Conservation (phyloP, 2,888 invertebrate genomes). For the Melipona beecheii region DNA sequence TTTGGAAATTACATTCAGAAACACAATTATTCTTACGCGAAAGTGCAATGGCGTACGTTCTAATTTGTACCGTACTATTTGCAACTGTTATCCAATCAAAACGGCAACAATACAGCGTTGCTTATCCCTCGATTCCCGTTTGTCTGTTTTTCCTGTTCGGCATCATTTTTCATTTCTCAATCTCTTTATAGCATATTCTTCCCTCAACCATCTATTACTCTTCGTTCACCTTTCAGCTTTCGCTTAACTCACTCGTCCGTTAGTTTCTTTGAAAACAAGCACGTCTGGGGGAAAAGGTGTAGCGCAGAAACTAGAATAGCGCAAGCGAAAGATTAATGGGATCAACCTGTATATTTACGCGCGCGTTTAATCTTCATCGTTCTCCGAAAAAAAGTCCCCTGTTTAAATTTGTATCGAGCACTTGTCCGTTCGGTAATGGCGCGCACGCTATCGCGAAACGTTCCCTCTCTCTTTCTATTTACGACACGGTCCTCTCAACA, state of each 20-base stretch:
- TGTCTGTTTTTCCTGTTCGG: conserved; percentile 34
- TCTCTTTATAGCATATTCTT: conserved; percentile 64
- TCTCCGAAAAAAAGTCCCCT: conserved; percentile 8
- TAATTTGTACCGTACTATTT: not conserved
- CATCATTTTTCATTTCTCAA: conserved; percentile 62
- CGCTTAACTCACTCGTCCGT: conserved; percentile 57
- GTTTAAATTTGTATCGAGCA: conserved; percentile 19
- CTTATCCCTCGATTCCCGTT: conserved; percentile 38
- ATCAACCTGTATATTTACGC: conserved; percentile 46
- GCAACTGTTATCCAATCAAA: conserved; percentile 2
- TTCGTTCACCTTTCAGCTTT: conserved; percentile 63
- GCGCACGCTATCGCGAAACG: not conserved
- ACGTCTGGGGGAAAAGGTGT: conserved; percentile 42
- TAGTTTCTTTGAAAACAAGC: conserved; percentile 63
- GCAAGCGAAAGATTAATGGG: conserved; percentile 61
- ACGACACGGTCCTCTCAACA: conserved; percentile 7
- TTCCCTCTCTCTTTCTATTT: not conserved
- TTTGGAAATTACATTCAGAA: not conserved
- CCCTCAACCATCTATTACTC: conserved; percentile 60
- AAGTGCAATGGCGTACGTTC: not conserved
- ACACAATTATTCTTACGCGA: no score
- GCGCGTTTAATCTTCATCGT: conserved; percentile 50
- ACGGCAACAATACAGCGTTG: conserved; percentile 24
- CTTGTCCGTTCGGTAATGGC: not conserved
- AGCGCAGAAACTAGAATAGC: conserved; percentile 46